Base-by-base conservation (phyloP, 2,888 invertebrate species). In the Xanthia togata region DNA sequence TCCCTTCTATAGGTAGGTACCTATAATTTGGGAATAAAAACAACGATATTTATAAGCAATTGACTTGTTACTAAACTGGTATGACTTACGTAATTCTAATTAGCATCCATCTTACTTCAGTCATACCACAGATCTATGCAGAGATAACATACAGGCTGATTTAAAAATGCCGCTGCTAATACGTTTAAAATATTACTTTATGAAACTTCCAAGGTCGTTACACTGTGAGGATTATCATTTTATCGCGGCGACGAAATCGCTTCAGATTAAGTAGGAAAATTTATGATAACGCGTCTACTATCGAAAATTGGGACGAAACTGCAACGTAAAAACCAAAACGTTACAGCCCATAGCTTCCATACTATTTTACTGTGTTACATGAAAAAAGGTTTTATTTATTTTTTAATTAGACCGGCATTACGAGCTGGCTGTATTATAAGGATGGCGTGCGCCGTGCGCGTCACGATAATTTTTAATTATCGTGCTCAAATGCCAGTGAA, bases 391-490 rank as follows among this genome's bases (percentile, higher is more conserved):
- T 79, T 85, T 86, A 83, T 88, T 86, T 86, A 83, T 88, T 82
- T 89, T 89, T 89, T 88, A 89, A 88, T 89, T 87, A 88, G 85
- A 85, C 85, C 78, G 84, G 82, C 87, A 90, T 90, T 89, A 89
- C 83, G 81, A 89, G 85, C 93, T 90, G 85, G 89, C 93, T 94
- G 94, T 94, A 92, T 94, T 31, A 92, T 92, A 93, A 90, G 92
- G 92, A 94, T 96, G 93, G 96, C 96, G 96, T 96, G 96, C 94
- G 94, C 92, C 91, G 92, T 90, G 93, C 94, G 90, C 96, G 96
- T 95, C 96, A 96, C 95, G 95, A 96, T 96, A 95, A 94, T 96
- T 96, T 96, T 96, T 96, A 96, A 96, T 96, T 96, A 96, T 95
- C 95, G 95, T 93, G 92, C 93, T 95, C 95, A 96, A 96, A 96